phyloP scores from a whole-genome alignment of 2,113 vertebrate genomes.

The Chloebia gouldiae region DNA sequence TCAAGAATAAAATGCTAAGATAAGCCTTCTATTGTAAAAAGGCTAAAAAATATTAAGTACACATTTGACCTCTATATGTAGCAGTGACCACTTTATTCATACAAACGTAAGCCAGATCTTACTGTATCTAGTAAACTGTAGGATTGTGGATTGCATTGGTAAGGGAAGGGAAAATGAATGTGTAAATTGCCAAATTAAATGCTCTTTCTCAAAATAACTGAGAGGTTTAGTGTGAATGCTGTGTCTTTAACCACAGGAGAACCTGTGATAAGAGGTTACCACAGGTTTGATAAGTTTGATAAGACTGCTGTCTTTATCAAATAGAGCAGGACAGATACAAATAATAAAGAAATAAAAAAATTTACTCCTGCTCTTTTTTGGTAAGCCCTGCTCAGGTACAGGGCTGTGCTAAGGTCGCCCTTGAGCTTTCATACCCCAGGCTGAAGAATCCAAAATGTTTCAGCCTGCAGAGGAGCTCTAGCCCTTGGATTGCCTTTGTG shows the following conservation, averaged over 20 bases:
- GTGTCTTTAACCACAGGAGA: neutral
- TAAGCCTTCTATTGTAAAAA: neutral
- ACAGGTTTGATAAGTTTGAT: too few relatives aligned
- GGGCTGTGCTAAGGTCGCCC: neutral
- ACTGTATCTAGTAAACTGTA: neutral
- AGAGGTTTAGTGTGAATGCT: neutral
- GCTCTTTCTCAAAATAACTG: neutral
- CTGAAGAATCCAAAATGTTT: neutral
- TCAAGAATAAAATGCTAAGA: neutral
- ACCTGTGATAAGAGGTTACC: too few relatives aligned
- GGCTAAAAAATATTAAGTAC: neutral
- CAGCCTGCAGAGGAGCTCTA: neutral
- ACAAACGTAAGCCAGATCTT: neutral
- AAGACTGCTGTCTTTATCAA: neutral
- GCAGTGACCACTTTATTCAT: neutral
- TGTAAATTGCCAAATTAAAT: neutral
- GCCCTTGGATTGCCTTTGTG: neutral
- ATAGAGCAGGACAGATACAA: neutral
- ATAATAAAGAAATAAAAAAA: neutral
- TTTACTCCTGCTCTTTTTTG: neutral
- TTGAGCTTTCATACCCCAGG: neutral
- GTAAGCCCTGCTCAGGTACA: fast-evolving
- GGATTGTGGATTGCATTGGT: neutral
- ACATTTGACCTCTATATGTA: neutral
- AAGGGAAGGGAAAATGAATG: neutral